Evolutionary conservation across 1,140 invertebrate genomes (phyloP), one percentile per base, ranked within the genome.

Genomic region (Campoletis sonorensis): DNA sequence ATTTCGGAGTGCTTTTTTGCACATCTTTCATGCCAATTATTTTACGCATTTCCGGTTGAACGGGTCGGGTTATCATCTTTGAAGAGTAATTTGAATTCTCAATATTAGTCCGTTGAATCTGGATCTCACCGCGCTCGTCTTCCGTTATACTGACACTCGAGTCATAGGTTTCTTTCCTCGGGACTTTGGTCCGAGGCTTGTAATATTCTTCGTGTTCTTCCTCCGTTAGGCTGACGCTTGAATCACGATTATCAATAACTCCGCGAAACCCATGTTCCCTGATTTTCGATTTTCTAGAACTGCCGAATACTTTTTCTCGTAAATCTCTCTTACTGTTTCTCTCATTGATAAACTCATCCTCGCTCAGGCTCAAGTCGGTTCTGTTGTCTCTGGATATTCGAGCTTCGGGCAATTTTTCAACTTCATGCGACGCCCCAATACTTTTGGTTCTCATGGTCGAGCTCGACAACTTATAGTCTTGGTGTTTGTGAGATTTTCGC

Each of bases 121-220:
- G 16, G 3, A n/a, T 21, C 30, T 51, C 21, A 10, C 45, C 45
- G 8, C 27, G 26, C 67, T 88, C 79, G 58, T 87, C 67, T 45
- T 87, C 83, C 10, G 83, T 84, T 49, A 85, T 84, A 49, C 82
- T 87, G 15, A 84, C 15, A 58, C 78, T 83, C 13, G 87, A 87
- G 70, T 89, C 85, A 33, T 80, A 80, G 37, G 33, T 67, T 4
- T 15, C 37, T 49, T 76, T 61, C 68, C 77, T 58, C 64, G 8
- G 33, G 16, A n/a, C 51, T 15, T 54, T 54, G 4, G 4, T 8
- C 4, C 16, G 7, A 10, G 40, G 40, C 40, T 15, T 67, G 27
- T 23, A 75, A 79, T 15, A 1, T 64, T 23, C 54, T 61, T 68
- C 76, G 11, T 10, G 40, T 15, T 78, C 72, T 26, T 80, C 68